Conservation (phyloP, 2,797 vertebrate species). For the Philypnodon macrostomus region DNA sequence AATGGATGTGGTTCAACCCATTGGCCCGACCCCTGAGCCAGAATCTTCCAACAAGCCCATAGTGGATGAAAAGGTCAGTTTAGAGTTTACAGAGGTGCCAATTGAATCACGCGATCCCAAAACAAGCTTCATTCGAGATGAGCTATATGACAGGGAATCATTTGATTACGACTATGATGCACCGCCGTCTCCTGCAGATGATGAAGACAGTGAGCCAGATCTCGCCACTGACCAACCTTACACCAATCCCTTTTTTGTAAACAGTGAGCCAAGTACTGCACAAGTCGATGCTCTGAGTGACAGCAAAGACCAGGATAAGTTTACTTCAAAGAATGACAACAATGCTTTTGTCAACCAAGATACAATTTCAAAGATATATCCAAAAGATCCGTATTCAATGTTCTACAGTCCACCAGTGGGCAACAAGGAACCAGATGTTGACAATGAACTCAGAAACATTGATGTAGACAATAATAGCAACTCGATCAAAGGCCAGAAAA, state of each 20-base stretch:
- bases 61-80: conserved; percentile 43
- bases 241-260: conserved; percentile 43
- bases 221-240: conserved; percentile 49
- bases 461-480: conserved; percentile 31
- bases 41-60: conserved; percentile 21
- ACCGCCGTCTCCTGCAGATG: conserved; percentile 35
- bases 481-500: conserved; percentile 20
- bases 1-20: conserved; percentile 51
- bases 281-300: conserved; percentile 16
- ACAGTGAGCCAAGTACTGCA: conserved; percentile 21
- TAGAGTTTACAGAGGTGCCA: conserved; percentile 33
- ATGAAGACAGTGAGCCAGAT: conserved; percentile 35
- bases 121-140: conserved; percentile 58
- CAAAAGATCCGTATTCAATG: conserved; percentile 61
- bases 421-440: conserved; percentile 34
- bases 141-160: conserved; percentile 60
- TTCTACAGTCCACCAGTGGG: conserved; percentile 45
- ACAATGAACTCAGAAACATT: conserved; percentile 22
- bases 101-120: conserved; percentile 31
- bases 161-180: conserved; percentile 65
- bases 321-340: conserved; percentile 31
- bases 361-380: conserved; percentile 41
- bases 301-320: conserved; percentile 13
- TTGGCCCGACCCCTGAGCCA: conserved; percentile 39
- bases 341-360: conserved; percentile 34